Evolutionary conservation across 2,888 invertebrate genomes (phyloP).

Genomic region (Leucophora obtusa): DNA sequence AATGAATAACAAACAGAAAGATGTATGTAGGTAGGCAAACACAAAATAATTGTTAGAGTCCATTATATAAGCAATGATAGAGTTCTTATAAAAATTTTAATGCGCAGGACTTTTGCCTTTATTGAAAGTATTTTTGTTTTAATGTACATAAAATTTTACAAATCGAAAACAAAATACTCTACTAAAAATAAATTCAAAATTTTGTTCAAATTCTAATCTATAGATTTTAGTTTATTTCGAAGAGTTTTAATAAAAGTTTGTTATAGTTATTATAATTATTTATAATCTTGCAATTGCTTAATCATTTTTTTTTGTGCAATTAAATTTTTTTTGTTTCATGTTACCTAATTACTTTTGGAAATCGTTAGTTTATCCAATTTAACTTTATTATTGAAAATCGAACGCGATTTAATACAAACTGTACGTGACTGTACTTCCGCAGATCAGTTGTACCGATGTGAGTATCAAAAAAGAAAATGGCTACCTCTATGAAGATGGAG

Average conservation of each 20-base stretch:
- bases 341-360: too few relatives aligned
- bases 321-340: too few relatives aligned
- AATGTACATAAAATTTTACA: neutral
- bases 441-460: slow-evolving; percentile 42
- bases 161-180: too few relatives aligned
- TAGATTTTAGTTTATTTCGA: too few relatives aligned
- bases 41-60: neutral
- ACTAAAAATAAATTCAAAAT: too few relatives aligned
- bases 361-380: too few relatives aligned
- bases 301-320: too few relatives aligned
- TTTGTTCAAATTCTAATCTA: too few relatives aligned
- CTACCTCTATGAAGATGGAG: slow-evolving; percentile 27
- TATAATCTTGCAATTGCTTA: too few relatives aligned
- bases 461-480: slow-evolving; percentile 56
- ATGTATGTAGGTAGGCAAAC: neutral
- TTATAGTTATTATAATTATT: too few relatives aligned
- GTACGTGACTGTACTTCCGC: slow-evolving; percentile 63
- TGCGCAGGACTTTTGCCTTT: slow-evolving; percentile 14
- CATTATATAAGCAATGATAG: neutral
- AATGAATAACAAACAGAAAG: neutral
- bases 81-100: neutral
- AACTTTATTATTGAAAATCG: neutral
- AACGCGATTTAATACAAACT: slow-evolving; percentile 14
- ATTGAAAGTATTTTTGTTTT: neutral
- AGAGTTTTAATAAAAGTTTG: too few relatives aligned